Base-by-base conservation (phyloP, 2,113 vertebrate genomes). In the Ivindomyrus marchei region DNA sequence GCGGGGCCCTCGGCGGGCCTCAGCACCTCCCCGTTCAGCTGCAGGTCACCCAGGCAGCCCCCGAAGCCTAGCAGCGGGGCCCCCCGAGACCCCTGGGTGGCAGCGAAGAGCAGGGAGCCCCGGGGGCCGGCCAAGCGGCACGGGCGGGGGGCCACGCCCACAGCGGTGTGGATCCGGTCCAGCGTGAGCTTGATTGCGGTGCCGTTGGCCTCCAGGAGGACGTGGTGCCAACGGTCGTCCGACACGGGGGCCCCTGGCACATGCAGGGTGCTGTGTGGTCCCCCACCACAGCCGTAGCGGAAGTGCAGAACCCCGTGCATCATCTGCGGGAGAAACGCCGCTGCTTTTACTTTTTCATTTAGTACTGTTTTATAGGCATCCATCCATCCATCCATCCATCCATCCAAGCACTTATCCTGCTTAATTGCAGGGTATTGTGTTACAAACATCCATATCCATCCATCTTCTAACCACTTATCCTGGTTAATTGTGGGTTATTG, bases 21-120 rank as follows among this genome's bases (percentile, higher is more conserved):
- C 91, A 98, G 92, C 0, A 92, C 93, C 93, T 95, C 92, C 58
- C 96, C 94, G 0, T 98, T 97, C 90, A 99, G 93, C n/a, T 92
- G 89, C 66, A 98, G 86, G 36, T 91, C 92, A 0, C 98, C 96
- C 90, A 99, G 92, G 92, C 98, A 99, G 88, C 98, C 98, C 2
- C 91, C 92, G 89, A 99, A 98, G 0, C 96, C 97, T 24, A 66
- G 62, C 0, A 92, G 92, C 17, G 93, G 89, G 2, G 47, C 90
- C 90, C 88, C 74, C 90, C 91, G 88, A 56, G 91, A 0, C 0
- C 62, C 0, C 3, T 92, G 93, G 15, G 94, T 89, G 19, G 96
- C 95, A 0, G 97, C 98, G 8, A 99, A 95, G 70, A 96, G 89
- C 91, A 99, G 89, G 0, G 95, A 94, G 2, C 94, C 94, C 0